Evolutionary conservation across 2,797 vertebrate genomes (phyloP), one percentile per base, ranked within the genome.

Genomic region (Taenioides sp.): DNA sequence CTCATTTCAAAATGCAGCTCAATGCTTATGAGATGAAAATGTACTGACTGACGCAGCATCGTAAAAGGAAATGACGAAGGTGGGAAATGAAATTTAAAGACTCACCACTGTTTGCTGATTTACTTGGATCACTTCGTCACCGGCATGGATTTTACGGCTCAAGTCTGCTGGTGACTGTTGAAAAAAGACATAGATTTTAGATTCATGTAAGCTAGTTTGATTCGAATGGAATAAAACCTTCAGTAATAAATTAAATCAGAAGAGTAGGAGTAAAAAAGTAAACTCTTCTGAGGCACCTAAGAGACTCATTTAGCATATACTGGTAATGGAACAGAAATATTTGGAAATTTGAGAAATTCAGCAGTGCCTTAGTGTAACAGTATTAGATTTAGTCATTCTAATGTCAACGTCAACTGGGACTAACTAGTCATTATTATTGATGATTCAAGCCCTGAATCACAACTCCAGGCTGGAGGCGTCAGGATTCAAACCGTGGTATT

Each of bases 71-170:
- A 57, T 71, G 52, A 69, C 2, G 22, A 25, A 6, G 49, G 31
- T 34, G 20, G 4, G 40, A 47, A 58, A 25, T 25, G 7, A 22
- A 57, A 57, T 22, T 67, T 17, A 27, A 83, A 14, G 55, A 67
- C 96, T 95, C 80, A 98, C 97, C 94, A 98, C 96, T 5, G 97
- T 98, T 76, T 98, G 97, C 43, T 80, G 93, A 80, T 97, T 97
- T 67, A 98, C 97, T 80, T 98, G 97, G 82, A 98, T 97, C 88
- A 98, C 97, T 85, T 98, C 97, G 68, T 98, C 97, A 1, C 97
- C 97, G 34, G 96, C 97, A 1, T 98, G 97, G 86, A 98, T 97
- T 91, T 96, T 98, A 83, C 95, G 93, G 22, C 93, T 96, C 73
- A 93, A 86, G 90, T 98, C 97, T 69, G 97, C 97, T 43, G 97